Percentiles rank a stretch among this genome's conserved stretches.
Conservation (phyloP, 2,113 vertebrate species). For the Conger conger region DNA sequence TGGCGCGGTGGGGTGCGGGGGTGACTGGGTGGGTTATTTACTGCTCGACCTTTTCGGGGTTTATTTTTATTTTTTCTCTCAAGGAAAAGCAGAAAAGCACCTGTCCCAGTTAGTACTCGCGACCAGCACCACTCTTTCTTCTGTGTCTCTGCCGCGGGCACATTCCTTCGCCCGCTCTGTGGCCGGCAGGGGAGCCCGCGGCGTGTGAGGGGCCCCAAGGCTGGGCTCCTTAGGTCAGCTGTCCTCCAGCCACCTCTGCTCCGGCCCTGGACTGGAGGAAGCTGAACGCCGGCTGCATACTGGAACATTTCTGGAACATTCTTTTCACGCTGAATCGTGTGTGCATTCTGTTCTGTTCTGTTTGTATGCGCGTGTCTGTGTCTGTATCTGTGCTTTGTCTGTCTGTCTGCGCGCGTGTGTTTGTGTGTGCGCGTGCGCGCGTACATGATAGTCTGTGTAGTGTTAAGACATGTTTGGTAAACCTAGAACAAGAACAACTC, state of each 20-base stretch:
- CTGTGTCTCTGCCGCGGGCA: neutral
- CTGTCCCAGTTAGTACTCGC: neutral
- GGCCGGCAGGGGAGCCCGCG: no score
- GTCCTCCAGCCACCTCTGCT: conserved; percentile 16
- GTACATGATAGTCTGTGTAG: neutral
- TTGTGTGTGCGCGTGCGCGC: neutral
- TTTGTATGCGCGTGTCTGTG: neutral
- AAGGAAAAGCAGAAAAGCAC: no score
- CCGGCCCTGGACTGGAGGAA: neutral
- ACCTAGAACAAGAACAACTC: neutral
- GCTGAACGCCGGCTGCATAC: neutral
- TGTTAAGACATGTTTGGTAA: neutral
- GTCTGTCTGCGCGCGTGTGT: no score
- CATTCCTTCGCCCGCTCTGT: neutral
- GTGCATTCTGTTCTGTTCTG: neutral
- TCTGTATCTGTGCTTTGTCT: neutral
- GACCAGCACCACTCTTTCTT: neutral
- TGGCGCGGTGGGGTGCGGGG: conserved; percentile 52
- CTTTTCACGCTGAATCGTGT: neutral
- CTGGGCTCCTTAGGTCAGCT: conserved; percentile 3
- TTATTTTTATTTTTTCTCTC: neutral
- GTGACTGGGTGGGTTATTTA: neutral
- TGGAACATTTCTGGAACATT: neutral
- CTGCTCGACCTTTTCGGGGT: neutral
- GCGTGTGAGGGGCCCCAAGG: conserved; percentile 2